phyloP scores from a whole-genome alignment of 2,113 vertebrate species.

The Petromus typicus region DNA sequence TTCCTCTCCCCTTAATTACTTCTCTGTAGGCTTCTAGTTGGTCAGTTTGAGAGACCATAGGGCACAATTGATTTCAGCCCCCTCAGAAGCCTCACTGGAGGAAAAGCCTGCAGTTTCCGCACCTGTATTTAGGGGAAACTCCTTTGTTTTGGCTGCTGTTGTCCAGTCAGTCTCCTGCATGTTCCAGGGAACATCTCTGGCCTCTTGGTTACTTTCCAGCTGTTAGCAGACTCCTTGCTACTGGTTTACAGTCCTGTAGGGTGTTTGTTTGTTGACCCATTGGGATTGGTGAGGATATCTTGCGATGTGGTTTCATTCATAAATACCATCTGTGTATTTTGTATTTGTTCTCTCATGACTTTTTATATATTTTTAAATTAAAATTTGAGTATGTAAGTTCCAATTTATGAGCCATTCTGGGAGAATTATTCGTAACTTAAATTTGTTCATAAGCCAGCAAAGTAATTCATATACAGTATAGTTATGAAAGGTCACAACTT shows the following conservation, averaged over 20 bases:
- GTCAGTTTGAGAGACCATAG: neutral
- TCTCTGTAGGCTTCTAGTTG: neutral
- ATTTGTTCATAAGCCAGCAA: neutral
- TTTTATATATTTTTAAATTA: neutral
- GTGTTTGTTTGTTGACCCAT: neutral
- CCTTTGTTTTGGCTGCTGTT: neutral
- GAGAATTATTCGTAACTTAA: neutral
- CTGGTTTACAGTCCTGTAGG: neutral
- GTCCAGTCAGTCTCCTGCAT: neutral
- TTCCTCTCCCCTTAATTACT: neutral
- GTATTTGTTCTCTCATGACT: neutral
- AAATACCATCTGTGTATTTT: neutral
- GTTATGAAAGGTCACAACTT: neutral
- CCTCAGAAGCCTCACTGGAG: neutral
- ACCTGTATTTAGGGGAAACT: neutral
- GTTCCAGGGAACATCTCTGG: neutral
- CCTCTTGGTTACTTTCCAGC: neutral
- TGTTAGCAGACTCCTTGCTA: neutral
- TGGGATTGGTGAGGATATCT: rapidly evolving
- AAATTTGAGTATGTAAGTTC: neutral
- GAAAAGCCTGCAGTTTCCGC: neutral
- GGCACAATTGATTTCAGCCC: neutral
- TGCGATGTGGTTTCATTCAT: neutral
- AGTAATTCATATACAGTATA: neutral
- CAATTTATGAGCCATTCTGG: neutral